phyloP scores from a whole-genome alignment of 2,888 invertebrate species.

The Cancer borealis region DNA sequence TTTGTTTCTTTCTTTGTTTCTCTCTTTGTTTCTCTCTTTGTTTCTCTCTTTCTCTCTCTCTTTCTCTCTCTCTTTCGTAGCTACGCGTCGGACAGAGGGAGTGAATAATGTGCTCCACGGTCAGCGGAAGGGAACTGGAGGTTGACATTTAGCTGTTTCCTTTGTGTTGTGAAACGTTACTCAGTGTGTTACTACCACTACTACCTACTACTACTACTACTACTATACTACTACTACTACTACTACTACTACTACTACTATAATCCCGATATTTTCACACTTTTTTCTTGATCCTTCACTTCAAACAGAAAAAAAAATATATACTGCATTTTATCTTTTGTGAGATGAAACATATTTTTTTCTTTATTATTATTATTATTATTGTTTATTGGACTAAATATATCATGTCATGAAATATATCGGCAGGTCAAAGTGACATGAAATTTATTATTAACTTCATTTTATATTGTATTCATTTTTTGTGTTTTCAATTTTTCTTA shows the following conservation, averaged over 20 bases:
- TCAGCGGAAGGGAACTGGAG: neutral
- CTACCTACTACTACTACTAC: neutral
- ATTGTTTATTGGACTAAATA: neutral
- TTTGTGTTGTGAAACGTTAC: neutral
- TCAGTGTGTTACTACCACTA: neutral
- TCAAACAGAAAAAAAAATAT: neutral
- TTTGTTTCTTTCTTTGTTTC: neutral
- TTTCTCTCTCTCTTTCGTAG: constrained; percentile 11
- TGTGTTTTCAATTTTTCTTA: neutral
- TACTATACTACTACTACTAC: neutral
- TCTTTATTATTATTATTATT: neutral
- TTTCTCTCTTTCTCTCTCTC: constrained; percentile 38
- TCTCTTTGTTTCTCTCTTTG: neutral
- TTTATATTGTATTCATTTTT: neutral
- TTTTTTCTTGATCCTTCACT: neutral
- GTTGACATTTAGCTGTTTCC: neutral
- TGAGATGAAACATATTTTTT: neutral
- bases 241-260: neutral
- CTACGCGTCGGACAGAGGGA: neutral
- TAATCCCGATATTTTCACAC: neutral
- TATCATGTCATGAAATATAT: neutral
- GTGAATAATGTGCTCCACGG: neutral
- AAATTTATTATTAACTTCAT: neutral
- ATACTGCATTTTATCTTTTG: neutral
- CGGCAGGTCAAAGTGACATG: neutral